Percentiles rank a stretch among this genome's conserved stretches.
These are phyloP conservation scores for Chelon auratus DNA, from an alignment of 2,797 vertebrate species.

Conservation along the genomic window DNA sequence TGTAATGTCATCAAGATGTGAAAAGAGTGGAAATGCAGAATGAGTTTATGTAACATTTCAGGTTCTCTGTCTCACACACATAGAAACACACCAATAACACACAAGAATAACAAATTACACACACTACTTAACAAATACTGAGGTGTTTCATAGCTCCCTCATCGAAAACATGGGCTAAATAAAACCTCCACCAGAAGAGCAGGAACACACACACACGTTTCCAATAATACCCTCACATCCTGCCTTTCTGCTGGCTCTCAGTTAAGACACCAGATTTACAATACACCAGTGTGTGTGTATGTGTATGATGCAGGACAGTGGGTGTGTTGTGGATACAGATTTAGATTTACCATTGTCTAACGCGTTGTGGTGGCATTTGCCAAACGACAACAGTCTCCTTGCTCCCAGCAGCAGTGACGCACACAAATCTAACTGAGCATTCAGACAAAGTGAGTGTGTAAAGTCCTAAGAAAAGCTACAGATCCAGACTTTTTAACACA, in stretches of 20 bases:
- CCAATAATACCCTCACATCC: conserved; percentile 60
- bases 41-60: no score
- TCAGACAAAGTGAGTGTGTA: conserved; percentile 5
- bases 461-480: background rate
- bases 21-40: no score
- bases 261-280: conserved; percentile 47
- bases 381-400: conserved; percentile 25
- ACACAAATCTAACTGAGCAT: conserved; percentile 1
- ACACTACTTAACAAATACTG: no score
- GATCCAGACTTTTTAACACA: conserved; percentile 3
- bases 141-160: conserved; percentile 10
- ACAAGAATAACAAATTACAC: no score
- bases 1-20: no score
- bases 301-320: conserved; percentile 9
- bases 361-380: conserved; percentile 58
- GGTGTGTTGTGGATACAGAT: conserved; percentile 49
- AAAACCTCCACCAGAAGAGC: conserved; percentile 12
- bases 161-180: conserved; percentile 16
- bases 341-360: conserved; percentile 67
- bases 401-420: conserved; percentile 47
- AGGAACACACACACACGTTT: conserved; percentile 20
- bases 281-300: conserved; percentile 26
- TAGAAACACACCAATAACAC: no score
- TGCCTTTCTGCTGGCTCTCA: conserved; percentile 67
- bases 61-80: no score